Conservation (phyloP, 1,140 invertebrate genomes). For the Heliconius melpomene region DNA sequence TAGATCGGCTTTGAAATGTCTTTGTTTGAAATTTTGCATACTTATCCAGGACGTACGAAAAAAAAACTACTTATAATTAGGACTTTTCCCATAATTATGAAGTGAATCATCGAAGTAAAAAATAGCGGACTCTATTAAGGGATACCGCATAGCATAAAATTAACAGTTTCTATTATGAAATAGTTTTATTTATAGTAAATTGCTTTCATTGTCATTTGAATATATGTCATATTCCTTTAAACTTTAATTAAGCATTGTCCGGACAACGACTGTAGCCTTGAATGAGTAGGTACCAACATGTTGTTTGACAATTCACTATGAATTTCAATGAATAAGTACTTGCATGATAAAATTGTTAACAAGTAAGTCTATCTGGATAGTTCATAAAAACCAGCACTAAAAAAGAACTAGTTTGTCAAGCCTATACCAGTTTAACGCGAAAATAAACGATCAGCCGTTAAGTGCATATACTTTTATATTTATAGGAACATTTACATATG, state of each 20-base stretch:
- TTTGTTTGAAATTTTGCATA: too few relatives aligned
- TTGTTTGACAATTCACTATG: conserved; percentile 1
- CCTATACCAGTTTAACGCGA: neutral
- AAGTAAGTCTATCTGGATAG: neutral
- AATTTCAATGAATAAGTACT: neutral
- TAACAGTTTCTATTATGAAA: neutral
- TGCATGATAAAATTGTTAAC: neutral
- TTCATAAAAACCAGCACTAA: neutral
- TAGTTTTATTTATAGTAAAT: neutral
- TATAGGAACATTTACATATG: neutral
- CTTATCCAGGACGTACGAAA: too few relatives aligned
- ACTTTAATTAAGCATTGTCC: conserved; percentile 17
- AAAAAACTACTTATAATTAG: too few relatives aligned
- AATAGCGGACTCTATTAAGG: neutral
- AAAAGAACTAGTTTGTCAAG: neutral
- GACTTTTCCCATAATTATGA: neutral
- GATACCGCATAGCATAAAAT: neutral
- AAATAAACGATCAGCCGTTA: neutral
- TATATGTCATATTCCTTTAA: neutral
- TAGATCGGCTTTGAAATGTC: too few relatives aligned
- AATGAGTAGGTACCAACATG: neutral
- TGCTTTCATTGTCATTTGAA: conserved; percentile 1
- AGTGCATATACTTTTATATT: neutral
- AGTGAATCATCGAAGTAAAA: neutral
- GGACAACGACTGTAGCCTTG: conserved; percentile 6